Evolutionary conservation across 2,113 vertebrate species (phyloP).

Genomic region (Tiliqua scincoides): DNA sequence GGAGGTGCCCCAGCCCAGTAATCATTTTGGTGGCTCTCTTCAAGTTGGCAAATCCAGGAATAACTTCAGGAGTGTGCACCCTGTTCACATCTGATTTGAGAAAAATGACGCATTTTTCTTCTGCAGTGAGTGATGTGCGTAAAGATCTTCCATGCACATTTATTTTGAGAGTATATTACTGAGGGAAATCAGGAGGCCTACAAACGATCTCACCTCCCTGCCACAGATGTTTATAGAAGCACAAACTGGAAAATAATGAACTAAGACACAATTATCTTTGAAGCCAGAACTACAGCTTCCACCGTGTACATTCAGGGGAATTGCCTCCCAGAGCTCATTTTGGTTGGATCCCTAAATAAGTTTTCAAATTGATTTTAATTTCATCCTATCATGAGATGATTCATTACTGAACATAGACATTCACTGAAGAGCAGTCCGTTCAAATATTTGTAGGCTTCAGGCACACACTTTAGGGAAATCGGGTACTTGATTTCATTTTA

Average conservation of each 20-base stretch:
- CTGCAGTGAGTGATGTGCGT: not conserved
- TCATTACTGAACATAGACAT: slow-evolving; percentile 41
- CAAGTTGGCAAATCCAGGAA: no score
- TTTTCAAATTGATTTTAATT: slow-evolving; percentile 63
- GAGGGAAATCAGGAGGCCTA: slow-evolving; percentile 26
- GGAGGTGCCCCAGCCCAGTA: no score
- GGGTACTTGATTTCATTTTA: not conserved
- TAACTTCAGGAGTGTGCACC: no score
- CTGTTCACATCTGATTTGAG: not conserved
- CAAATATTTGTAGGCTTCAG: slow-evolving; percentile 63
- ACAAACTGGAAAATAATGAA: not conserved
- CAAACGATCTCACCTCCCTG: not conserved
- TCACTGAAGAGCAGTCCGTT: slow-evolving; percentile 43
- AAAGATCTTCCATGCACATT: not conserved
- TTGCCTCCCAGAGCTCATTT: slow-evolving; percentile 32
- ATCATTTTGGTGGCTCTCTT: no score
- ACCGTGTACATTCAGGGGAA: slow-evolving; percentile 6
- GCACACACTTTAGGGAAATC: slow-evolving; percentile 53
- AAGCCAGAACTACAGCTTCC: not conserved
- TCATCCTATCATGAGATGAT: slow-evolving; percentile 45
- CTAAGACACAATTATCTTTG: not conserved
- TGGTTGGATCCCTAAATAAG: slow-evolving; percentile 36
- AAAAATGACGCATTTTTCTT: not conserved
- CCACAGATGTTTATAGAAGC: not conserved
- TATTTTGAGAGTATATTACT: not conserved